Evolutionary conservation across 2,888 invertebrate species (phyloP).

Genomic region (Malthinus seriepunctatus): DNA sequence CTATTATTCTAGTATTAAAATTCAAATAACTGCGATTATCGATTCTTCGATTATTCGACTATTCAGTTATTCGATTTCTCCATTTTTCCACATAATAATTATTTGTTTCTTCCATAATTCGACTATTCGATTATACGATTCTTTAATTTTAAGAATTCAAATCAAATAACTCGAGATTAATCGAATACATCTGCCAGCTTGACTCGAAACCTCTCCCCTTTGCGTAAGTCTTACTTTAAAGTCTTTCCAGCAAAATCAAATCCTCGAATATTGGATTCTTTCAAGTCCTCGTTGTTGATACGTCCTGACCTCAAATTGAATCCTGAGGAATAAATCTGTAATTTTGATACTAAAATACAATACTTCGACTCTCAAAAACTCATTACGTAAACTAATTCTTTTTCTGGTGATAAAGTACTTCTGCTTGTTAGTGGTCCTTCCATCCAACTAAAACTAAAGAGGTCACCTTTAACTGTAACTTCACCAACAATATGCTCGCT

Average conservation of each 20-base stretch:
- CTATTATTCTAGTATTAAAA: too few relatives aligned
- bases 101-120: too few relatives aligned
- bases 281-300: slow-evolving; percentile 75
- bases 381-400: slow-evolving; percentile 30
- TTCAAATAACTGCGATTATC: too few relatives aligned
- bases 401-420: not conserved
- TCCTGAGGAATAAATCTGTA: slow-evolving; percentile 74
- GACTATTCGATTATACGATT: too few relatives aligned
- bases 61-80: too few relatives aligned
- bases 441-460: slow-evolving; percentile 81
- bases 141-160: too few relatives aligned
- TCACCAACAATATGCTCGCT: slow-evolving; percentile 67
- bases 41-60: too few relatives aligned
- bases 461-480: slow-evolving; percentile 76
- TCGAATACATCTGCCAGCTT: too few relatives aligned
- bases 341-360: slow-evolving; percentile 43
- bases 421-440: slow-evolving; percentile 59
- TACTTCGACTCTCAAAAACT: not conserved
- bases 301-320: slow-evolving; percentile 93
- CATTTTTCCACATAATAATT: too few relatives aligned
- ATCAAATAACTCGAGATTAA: too few relatives aligned
- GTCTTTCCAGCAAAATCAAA: slow-evolving; percentile 67
- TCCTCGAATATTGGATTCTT: slow-evolving; percentile 69
- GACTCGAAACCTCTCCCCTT: too few relatives aligned
- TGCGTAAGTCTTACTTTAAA: not conserved